Evolutionary conservation across 1,140 invertebrate genomes (phyloP).

Genomic region (silkworm (Bombyx mori)): DNA sequence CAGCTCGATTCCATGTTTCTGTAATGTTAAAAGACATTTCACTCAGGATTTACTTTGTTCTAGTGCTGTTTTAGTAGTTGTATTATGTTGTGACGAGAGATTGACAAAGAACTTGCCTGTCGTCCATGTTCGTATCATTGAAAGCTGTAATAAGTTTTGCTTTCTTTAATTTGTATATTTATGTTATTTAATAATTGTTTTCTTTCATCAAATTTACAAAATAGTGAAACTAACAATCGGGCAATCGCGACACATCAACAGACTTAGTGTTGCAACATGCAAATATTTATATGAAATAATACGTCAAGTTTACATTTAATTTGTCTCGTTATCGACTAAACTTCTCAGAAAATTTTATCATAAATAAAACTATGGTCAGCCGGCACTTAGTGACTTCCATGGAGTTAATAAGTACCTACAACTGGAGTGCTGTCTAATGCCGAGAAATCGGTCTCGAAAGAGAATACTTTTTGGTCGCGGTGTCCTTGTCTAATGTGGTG

Average conservation of each 20-base stretch:
- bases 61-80: conserved; percentile 56
- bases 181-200: conserved; percentile 41
- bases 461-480: too few relatives aligned
- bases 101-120: conserved; percentile 45
- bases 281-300: conserved; percentile 9
- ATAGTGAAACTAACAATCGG: conserved; percentile 64
- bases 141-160: conserved; percentile 41
- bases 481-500: too few relatives aligned
- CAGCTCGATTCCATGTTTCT: conserved; percentile 64
- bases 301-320: too few relatives aligned
- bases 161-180: conserved; percentile 41
- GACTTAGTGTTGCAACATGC: conserved; percentile 39
- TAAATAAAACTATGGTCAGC: too few relatives aligned
- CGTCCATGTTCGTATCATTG: conserved; percentile 47
- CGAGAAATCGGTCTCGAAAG: too few relatives aligned
- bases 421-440: too few relatives aligned
- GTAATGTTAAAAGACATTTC: conserved; percentile 50
- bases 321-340: too few relatives aligned
- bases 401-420: too few relatives aligned
- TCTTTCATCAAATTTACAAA: conserved; percentile 62
- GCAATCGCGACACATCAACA: conserved; percentile 71
- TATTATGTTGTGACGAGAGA: conserved; percentile 29
- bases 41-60: conserved; percentile 56
- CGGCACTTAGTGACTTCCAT: too few relatives aligned
- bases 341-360: too few relatives aligned